phyloP scores from a whole-genome alignment of 2,113 vertebrate genomes.

The Petrocephalus zakoni region DNA sequence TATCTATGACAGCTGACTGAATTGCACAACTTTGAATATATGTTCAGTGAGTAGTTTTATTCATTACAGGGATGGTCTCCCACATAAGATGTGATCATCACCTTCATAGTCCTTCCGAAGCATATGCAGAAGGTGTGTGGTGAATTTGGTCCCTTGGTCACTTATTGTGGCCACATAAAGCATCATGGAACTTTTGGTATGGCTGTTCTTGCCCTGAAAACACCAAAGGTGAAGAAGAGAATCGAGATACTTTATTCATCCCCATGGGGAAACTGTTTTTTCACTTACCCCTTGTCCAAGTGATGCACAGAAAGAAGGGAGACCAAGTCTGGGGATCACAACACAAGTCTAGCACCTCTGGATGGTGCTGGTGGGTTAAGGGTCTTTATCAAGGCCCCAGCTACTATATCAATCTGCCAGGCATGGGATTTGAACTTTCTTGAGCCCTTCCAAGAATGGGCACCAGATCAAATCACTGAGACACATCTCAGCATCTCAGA shows the following conservation, averaged over 20 bases:
- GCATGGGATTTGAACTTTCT: background rate
- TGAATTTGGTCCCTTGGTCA: background rate
- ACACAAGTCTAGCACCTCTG: background rate
- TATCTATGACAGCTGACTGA: background rate
- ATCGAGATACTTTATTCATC: background rate
- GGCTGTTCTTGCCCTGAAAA: background rate
- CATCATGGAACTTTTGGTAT: background rate
- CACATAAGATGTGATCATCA: background rate
- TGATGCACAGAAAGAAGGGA: background rate
- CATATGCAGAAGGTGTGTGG: background rate
- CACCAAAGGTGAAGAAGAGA: background rate
- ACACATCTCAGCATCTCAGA: background rate
- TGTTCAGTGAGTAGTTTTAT: background rate
- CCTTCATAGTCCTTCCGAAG: background rate
- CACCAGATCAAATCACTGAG: background rate
- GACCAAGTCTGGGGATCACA: background rate
- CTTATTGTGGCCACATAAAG: background rate
- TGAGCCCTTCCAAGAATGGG: background rate
- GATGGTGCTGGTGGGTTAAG: background rate
- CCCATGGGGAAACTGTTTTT: background rate
- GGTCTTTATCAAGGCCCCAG: background rate
- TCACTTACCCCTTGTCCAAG: background rate
- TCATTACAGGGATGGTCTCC: background rate
- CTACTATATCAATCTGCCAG: background rate
- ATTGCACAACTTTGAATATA: background rate